Base-by-base conservation (phyloP, 2,888 invertebrate species). In the Calliopum simillimum region DNA sequence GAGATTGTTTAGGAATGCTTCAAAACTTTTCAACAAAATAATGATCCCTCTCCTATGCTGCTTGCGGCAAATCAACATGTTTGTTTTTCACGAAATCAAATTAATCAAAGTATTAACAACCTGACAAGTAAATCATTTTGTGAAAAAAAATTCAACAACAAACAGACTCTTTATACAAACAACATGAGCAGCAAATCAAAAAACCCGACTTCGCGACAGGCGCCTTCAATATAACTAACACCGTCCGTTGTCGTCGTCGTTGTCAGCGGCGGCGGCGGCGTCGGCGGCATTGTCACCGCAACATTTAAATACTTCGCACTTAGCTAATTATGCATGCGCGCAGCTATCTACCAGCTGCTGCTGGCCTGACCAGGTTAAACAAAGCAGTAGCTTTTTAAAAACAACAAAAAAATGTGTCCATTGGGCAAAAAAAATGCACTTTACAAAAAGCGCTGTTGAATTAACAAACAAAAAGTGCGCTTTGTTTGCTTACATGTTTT, bases 31-130 rank as follows among this genome's bases (percentile, higher is more conserved):
- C 5, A 25, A 25, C 25, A 25, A 25, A 25, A 25, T 4, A 4
- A 4, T 3, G 25, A 25, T 4, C 25, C 25, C 25, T 25, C 25
- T 5, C 25, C 25, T 25, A 4, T 25, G 25, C 5, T 3, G 5
- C 25, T 25, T 4, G 25, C 25, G 25, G 46, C 19, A 41, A 41
- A 64, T 64, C 43, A 66, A 47, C 23, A n/a, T 67, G 66, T 47
- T 67, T 25, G 47, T 4, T 43, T 16, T 41, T 14, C 47, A 23
- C 8, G 47, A 16, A 49, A 53, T 59, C 47, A 14, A 67, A 58
- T 58, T 67, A 59, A 59, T 59, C 49, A 49, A 58, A 47, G 58
- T 49, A 51, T 67, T 59, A 67, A 67, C 33, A 47, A 47, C 46
- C 47, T 58, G 58, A 44, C 66, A 58, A 47, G 56, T 58, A 33